Conservation (phyloP, 2,888 invertebrate species). For the Agrotis clavis region DNA sequence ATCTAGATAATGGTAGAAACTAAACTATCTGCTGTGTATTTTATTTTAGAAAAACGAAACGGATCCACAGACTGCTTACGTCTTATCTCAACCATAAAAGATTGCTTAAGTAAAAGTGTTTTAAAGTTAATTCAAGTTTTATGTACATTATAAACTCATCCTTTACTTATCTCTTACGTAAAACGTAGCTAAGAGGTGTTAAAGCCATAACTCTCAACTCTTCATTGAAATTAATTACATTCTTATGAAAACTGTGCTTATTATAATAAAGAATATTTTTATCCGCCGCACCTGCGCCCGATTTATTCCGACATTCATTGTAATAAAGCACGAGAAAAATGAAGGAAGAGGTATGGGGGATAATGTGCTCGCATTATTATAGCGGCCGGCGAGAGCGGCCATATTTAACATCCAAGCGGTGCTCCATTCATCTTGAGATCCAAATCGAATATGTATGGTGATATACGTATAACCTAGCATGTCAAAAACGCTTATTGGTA, state of each 20-base stretch:
- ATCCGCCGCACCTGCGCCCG: constrained; percentile 17
- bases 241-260: constrained; percentile 16
- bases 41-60: no score
- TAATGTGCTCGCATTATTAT: constrained; percentile 12
- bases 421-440: no score
- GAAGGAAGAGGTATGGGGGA: background rate
- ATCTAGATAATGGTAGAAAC: no score
- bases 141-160: constrained; percentile 17
- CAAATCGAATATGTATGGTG: no score
- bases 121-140: background rate
- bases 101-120: background rate
- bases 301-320: constrained; percentile 38
- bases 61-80: no score
- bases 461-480: no score
- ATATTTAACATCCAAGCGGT: no score
- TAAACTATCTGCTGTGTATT: no score
- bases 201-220: constrained; percentile 19
- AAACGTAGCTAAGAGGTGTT: constrained; percentile 14
- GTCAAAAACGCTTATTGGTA: no score
- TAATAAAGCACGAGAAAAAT: constrained; percentile 22
- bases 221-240: constrained; percentile 22
- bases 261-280: constrained; percentile 7
- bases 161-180: background rate
- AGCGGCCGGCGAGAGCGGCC: no score
- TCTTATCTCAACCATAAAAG: no score